Evolutionary conservation across 2,113 vertebrate species (phyloP), one percentile per base, ranked within the genome.

Genomic region (Heterocephalus glaber): DNA sequence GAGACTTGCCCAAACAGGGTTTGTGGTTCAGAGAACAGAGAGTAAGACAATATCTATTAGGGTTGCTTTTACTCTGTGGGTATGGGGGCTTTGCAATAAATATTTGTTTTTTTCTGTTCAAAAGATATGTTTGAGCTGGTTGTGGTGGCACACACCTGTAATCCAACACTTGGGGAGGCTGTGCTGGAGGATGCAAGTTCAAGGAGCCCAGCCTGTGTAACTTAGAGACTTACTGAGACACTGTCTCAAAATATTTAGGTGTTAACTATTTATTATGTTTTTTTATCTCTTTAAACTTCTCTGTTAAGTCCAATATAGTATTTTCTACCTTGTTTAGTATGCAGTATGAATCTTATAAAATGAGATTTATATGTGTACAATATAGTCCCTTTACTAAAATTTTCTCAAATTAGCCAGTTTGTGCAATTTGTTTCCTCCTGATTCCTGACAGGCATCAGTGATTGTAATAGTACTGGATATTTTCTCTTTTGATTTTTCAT

Each of bases 1-100:
- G 38, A 41, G 30, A 22, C 7, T 14, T 80, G 66, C 35, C 1
- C 26, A 17, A 26, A 0, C 0, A 24, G 44, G 33, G 3, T 3
- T 0, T 28, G 35, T 33, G 47, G 33, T 82, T 61, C 26, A 1
- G 38, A 20, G n/a, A 68, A 12, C 22, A 47, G 13, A 7, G 49
- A 7, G 19, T 47, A 17, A 80, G 79, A 44, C 22, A n/a, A 33
- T 19, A 3, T 26, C 77, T 54, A 0, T 9, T 4, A 16, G 38
- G 26, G 22, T 58, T n/a, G 33, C 20, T 94, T n/a, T 41, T n/a
- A 11, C 20, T 87, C 14, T 65, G 26, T 49, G 22, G 22, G 72
- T 5, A 1, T 28, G 16, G 63, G n/a, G 20, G 8, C 52, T 81
- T 94, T 70, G 9, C 13, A 30, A 22, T 47, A 56, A 61, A 4